Base-by-base conservation (phyloP, 2,797 vertebrate genomes). In the Heteromormyrus szaboi region DNA sequence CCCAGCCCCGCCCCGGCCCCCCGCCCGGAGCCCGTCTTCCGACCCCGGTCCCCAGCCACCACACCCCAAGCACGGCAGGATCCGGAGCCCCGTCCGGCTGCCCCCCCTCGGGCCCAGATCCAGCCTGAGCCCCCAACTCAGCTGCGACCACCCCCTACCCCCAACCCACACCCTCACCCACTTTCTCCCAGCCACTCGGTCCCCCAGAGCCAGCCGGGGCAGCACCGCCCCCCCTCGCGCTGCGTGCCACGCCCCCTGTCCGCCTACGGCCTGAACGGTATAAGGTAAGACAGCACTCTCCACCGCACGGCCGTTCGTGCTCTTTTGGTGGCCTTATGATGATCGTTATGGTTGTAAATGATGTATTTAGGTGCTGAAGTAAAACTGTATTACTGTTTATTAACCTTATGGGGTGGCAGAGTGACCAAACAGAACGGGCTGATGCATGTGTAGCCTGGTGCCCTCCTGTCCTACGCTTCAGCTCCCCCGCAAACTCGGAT, bases 191-290 rank as follows among this genome's bases (percentile, higher is more conserved):
- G 92, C 76, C 96, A 95, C 8, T 95, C 95, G 0, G 93, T 93
- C 0, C 96, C 96, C 72, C 94, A 91, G 0, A 94, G 90, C 91
- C 95, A 96, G 50, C 95, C 95, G 0, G 93, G 92, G 87, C 96
- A 94, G 92, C 91, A 94, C 3, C 95, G 96, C 37, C 96, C 97
- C 2, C 93, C 96, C 0, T 94, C 97, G 0, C 96, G 97, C 93
- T 96, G 95, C 93, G 96, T 97, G 62, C 92, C 96, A 0, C 96
- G 98, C 85, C 96, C 97, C 0, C 91, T 97, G 88, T 98, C 98
- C 0, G 95, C 96, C 68, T 99, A 98, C 93, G 97, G 96, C 93
- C 96, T 98, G 94, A 99, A 98, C 96, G 97, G 98, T 88, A 94
- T 98, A 93, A 98, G 98, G 98, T 99, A 92, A 93, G 83, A 44